Base-by-base conservation (phyloP, 2,797 vertebrate species). In the Cryptoprocta ferox region DNA sequence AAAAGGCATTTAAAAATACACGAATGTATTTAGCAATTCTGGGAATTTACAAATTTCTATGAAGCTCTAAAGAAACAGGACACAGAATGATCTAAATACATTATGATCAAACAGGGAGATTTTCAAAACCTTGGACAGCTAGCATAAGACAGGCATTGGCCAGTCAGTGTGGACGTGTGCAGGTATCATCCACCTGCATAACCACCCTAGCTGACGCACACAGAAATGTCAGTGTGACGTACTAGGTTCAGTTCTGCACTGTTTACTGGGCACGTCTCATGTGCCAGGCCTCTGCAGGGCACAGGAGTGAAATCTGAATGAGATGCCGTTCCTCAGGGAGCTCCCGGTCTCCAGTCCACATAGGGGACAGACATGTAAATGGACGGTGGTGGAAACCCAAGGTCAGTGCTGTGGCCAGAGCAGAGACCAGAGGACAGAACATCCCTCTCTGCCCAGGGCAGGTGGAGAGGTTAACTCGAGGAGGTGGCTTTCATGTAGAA, bases 61-160 rank as follows among this genome's bases (percentile, higher is more conserved):
- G 90, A 73, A 65, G n/a, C 81, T 91, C 66, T 82, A 53, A 81
- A 86, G 59, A 86, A 66, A 39, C 18, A 76, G 45, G 80, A 66
- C 79, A 66, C n/a, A 90, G 86, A 82, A 75, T 95, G 3, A 32
- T 86, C 30, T 76, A 82, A 75, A 63, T 78, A 56, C 13, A 59
- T 89, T n/a, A 18, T 18, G 15, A 61, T 66, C 92, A 53, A 81
- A 83, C 35, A 92, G 39, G 45, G 26, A 2, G 35, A 53, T 88
- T 95, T 93, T 35, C 84, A 65, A 66, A 85, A 83, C 71, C 39
- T n/a, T 89, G 91, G 48, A 59, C 21, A 83, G 24, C 30, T 76
- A 15, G 26, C 68, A 28, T 61, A 94, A 42, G 32, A 81, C n/a
- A 92, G 78, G 13, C 1, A 78, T 39, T 32, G 66, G n/a, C 18